Base-by-base conservation (phyloP, 2,888 invertebrate genomes). In the Biston betularia region DNA sequence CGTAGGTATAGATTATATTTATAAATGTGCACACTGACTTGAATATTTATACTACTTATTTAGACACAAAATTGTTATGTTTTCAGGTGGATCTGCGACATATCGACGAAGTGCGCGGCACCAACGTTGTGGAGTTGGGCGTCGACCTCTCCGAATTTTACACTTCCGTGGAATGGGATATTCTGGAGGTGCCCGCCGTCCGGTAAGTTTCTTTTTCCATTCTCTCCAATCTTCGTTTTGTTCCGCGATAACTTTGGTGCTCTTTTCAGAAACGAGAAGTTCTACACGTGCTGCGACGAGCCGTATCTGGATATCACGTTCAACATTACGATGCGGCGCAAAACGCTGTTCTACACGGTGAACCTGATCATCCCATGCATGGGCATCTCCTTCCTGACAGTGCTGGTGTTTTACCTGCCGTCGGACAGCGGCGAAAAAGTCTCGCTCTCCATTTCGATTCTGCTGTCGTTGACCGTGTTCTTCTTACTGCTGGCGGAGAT, bases 151-250 rank as follows among this genome's bases (percentile, higher is more conserved):
- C 98, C 75, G 99, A 99, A 94, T 99, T 99, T 94, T 99, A 99
- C 94, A 98, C 97, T 92, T 98, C 98, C 75, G 99, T 99, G 70
- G 99, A 99, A 94, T 99, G 99, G 99, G 99, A 99, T 94, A 98
- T 99, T 83, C 95, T 99, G 73, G 98, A 98, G 94, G 99, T 99
- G 86, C 98, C 98, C 78, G 98, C 98, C 75, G 97, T 98, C 77
- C 96, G 97, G 97, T 97, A 34, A 63, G 71, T 52, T n/a, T 38
- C 9, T 4, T 6, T 1, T 11, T 11, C 1, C 24, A 6, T 6
- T 10, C 6, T 10, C 3, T 11, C 11, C 24, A 10, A 6, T 9
- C 5, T 12, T 44, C n/a, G 7, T 24, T 7, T 12, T n/a, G 12
- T n/a, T 50, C 33, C 34, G 34, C 34, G n/a, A 33, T 34, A 6